Base-by-base conservation (phyloP, 2,888 invertebrate genomes). In the Drosophila cognata region DNA sequence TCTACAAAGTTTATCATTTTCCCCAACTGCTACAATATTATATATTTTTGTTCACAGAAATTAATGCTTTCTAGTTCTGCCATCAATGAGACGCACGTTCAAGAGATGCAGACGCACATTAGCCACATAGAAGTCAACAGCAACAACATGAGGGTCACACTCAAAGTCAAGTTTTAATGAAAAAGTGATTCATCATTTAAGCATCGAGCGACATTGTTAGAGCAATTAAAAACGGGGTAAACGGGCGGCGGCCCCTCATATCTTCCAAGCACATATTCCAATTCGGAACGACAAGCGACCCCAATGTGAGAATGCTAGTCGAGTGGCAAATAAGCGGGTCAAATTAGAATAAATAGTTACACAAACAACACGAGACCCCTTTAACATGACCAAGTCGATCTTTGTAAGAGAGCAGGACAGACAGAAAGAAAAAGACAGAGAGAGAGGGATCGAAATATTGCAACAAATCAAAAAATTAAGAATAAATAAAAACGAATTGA, bases 401-500 rank as follows among this genome's bases (percentile, higher is more conserved):
- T 35, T 35, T 35, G 10, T 11, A 48, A 35, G 38, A 69, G 59
- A 55, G 62, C 28, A 13, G 31, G n/a, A 57, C 8, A 75, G 58
- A 70, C 56, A 62, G 61, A 57, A 67, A 43, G 52, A 38, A 36
- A 16, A 18, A 53, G n/a, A 29, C 10, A 68, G 60, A 66, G 65
- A 56, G 69, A 43, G 51, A 43, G 38, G 16, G 28, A 36, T 21
- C n/a, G 11, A 61, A 61, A 62, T 86, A 80, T 90, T 82, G 89
- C 84, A 90, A 87, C 81, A 91, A 91, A 91, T 92, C 91, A 84
- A 90, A 90, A 91, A 92, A 92, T 92, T 91, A 92, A 92, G 91
- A 92, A 89, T 89, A 92, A 92, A 92, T 92, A 92, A 91, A 91
- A 86, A 84, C 72, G 91, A 92, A 92, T 91, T 92, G 91, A 92